Evolutionary conservation across 2,888 invertebrate genomes (phyloP), one percentile per base, ranked within the genome.

Genomic region (Orthosia gracilis): DNA sequence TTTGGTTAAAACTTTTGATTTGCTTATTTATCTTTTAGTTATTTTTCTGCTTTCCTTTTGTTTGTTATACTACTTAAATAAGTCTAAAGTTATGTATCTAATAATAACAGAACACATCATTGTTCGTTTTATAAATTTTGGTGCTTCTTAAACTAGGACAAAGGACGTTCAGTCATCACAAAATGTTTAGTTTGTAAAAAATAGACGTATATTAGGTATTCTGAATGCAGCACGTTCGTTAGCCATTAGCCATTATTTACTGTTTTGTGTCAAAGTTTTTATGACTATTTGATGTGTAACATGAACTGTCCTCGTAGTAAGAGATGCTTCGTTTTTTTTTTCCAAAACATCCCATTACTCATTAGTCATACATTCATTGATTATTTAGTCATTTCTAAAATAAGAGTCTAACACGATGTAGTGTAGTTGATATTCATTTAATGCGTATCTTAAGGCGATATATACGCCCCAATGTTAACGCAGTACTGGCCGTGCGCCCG

Each of bases 151-250:
- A 15, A 23, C 5, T 40, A 3, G 40, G n/a, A 40, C 7, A 13
- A 26, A 17, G 12, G 18, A 40, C 11, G 54, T 3, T 61, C 3
- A 64, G 5, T 62, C 4, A 23, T 15, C 23, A 0, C 40, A 1
- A 4, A 23, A n/a, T 31, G 17, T 23, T 47, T 26, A n/a, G 0
- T 31, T 31, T 7, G n/a, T n/a, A 13, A 17, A 45, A 40, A 59
- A 50, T 15, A 15, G 4, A 26, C 2, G 13, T 52, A 40, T 12
- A n/a, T 40, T 23, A 74, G 55, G 61, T 61, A 52, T 76, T 52
- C 69, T 54, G 31, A 54, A 77, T 69, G 69, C 58, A 54, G n/a
- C 63, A 59, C 59, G 78, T 15, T 21, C 40, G n/a, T 13, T 52
- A 50, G 21, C 26, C 55, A 61, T 62, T 50, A 45, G 49, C 4